Percentiles rank a stretch among this genome's conserved stretches.
phyloP scores from a whole-genome alignment of 2,888 invertebrate species.

The Himalopsyche tibetana region DNA sequence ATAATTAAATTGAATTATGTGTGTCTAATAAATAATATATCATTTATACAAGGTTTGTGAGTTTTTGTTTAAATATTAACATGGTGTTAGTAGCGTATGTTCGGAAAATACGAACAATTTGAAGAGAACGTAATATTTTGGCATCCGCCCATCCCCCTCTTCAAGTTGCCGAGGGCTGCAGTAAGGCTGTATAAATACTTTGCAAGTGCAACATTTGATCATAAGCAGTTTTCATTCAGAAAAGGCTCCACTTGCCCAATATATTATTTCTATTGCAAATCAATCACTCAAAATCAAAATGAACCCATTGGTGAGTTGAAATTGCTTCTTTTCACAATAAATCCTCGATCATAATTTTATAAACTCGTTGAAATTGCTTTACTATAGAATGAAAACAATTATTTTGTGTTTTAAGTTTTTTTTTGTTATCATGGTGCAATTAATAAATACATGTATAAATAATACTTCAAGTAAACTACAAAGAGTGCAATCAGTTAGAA shows the following conservation, averaged over 20 bases:
- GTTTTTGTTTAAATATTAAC: too few species aligned
- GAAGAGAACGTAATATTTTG: not conserved
- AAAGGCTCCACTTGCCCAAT: slow-evolving; percentile 6
- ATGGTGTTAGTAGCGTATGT: too few species aligned
- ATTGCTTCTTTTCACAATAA: not conserved
- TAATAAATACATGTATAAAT: too few species aligned
- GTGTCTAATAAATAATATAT: too few species aligned
- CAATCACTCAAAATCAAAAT: slow-evolving; percentile 45
- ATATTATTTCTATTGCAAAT: slow-evolving; percentile 22
- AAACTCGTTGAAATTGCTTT: not conserved
- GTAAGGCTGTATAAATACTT: slow-evolving; percentile 24
- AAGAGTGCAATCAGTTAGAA: too few species aligned
- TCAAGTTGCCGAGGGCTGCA: not conserved
- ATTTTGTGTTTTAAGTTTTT: too few species aligned
- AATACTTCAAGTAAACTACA: too few species aligned
- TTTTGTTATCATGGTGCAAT: too few species aligned
- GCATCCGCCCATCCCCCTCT: not conserved
- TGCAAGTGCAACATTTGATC: not conserved
- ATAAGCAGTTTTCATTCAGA: slow-evolving; percentile 44
- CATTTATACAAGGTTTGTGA: too few species aligned
- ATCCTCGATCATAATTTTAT: not conserved
- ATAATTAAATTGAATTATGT: too few species aligned
- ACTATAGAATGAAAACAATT: too few species aligned
- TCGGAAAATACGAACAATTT: not conserved
- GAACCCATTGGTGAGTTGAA: slow-evolving; percentile 49